Evolutionary conservation across 1,140 invertebrate genomes (phyloP), one percentile per base, ranked within the genome.

Genomic region (Drosophila trapezifrons): DNA sequence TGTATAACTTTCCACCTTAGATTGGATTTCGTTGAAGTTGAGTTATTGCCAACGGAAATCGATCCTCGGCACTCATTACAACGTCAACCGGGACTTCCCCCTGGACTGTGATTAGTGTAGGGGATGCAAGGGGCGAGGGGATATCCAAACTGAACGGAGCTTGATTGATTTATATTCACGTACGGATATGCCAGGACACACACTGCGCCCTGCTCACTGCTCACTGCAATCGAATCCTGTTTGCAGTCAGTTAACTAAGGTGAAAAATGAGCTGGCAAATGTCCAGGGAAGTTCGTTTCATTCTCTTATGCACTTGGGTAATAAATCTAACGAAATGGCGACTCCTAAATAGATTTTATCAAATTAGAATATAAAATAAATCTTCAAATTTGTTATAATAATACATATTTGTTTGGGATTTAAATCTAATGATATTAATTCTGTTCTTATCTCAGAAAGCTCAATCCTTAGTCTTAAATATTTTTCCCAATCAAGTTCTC

Each of bases 31-130:
- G 35, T 63, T 67, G 57, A 70, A 89, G 76, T 74, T 84, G 80
- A 89, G 82, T 89, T 87, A 87, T 80, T 89, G 84, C 76, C 60
- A 84, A 80, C 69, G 84, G 84, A 87, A 89, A 87, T 87, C 86
- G 84, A 89, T 87, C 73, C 78, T 69, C 58, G 76, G 65, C 73
- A 89, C 84, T 89, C 69, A 76, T 74, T 86, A 77, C 52, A 69
- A 64, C 47, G 56, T 55, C 80, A 52, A 20, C 49, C 17, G 17
- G 27, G 12, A 76, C 40, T 51, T 64, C 32, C 27, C 51, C 43
- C 45, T 46, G 49, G 69, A 52, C 37, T 56, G 58, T 54, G 73
- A 76, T 76, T 76, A 76, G 73, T 76, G 40, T 20, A 35, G 4
- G 45, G 22, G 27, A 22, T 35, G 38, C 32, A 17, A 12, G 15